These are phyloP conservation scores for Mythimna impura DNA, from an alignment of 2,888 invertebrate genomes.

Conservation along the genomic window DNA sequence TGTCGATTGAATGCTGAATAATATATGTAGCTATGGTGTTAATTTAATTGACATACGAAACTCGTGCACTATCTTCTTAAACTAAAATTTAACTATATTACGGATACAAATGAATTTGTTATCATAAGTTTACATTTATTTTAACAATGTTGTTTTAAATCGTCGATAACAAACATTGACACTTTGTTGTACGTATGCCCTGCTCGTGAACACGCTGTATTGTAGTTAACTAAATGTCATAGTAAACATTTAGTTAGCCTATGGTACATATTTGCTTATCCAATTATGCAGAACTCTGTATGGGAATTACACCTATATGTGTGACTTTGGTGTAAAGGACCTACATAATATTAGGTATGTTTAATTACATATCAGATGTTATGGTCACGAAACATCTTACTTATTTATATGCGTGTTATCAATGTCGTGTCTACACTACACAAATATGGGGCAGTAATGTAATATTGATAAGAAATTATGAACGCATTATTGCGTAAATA, in stretches of 20 bases:
- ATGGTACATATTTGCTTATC: conserved; percentile 5
- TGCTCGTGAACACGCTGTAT: background rate
- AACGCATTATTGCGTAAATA: conserved; percentile 8
- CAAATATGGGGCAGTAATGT: conserved; percentile 22
- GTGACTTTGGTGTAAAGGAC: conserved; percentile 1
- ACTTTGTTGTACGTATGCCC: conserved; percentile 4
- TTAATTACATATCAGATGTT: conserved; percentile 6
- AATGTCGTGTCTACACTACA: conserved; percentile 11
- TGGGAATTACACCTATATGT: conserved; percentile 1
- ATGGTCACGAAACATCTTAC: conserved; percentile 15
- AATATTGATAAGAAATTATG: background rate
- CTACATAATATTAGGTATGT: background rate
- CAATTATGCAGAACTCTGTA: background rate
- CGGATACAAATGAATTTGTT: conserved; percentile 15
- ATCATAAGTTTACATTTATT: conserved; percentile 24
- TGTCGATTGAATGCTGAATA: background rate
- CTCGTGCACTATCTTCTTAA: conserved; percentile 1
- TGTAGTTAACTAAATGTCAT: background rate
- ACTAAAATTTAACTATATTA: background rate
- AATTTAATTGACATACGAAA: conserved; percentile 13
- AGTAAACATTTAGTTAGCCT: background rate
- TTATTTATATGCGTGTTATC: conserved; percentile 24
- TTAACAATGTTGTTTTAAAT: conserved; percentile 15
- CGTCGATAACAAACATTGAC: conserved; percentile 17
- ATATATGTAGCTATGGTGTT: background rate